Percentiles rank a stretch among this genome's conserved stretches.
Conservation (phyloP, 2,797 vertebrate genomes). For the Aselliscus stoliczkanus region DNA sequence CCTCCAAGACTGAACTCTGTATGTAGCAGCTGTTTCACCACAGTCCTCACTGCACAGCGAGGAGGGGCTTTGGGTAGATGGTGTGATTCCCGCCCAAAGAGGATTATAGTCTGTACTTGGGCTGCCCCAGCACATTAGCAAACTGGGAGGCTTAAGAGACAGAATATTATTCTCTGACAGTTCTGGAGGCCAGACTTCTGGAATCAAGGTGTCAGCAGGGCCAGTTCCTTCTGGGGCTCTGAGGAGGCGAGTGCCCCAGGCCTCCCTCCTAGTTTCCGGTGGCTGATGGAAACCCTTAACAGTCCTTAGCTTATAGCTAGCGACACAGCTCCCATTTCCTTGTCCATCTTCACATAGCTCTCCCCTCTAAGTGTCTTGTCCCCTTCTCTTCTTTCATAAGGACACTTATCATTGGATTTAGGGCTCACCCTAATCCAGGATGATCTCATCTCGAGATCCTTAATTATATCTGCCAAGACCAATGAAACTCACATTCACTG, state of each 20-base stretch:
- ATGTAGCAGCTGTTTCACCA: rapidly evolving
- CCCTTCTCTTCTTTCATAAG: neutral
- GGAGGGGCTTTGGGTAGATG: no score
- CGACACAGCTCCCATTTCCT: rapidly evolving
- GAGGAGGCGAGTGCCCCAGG: neutral
- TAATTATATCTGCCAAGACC: no score
- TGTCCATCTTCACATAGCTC: neutral
- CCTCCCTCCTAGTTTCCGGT: neutral
- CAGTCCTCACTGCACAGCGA: neutral
- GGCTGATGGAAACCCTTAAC: no score
- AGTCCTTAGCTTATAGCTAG: no score
- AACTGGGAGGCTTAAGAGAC: neutral
- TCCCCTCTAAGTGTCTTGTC: neutral
- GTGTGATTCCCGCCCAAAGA: neutral
- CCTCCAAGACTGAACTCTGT: neutral
- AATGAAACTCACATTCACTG: no score
- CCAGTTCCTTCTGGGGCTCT: neutral
- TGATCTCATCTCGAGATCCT: no score
- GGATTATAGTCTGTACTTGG: no score
- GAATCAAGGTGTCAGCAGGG: neutral
- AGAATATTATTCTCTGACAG: no score
- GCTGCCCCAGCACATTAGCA: neutral
- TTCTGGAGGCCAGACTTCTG: neutral
- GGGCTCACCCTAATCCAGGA: no score
- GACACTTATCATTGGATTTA: neutral